Evolutionary conservation across 2,113 vertebrate genomes (phyloP), one percentile per base, ranked within the genome.

Genomic region (Haemorhous mexicanus): DNA sequence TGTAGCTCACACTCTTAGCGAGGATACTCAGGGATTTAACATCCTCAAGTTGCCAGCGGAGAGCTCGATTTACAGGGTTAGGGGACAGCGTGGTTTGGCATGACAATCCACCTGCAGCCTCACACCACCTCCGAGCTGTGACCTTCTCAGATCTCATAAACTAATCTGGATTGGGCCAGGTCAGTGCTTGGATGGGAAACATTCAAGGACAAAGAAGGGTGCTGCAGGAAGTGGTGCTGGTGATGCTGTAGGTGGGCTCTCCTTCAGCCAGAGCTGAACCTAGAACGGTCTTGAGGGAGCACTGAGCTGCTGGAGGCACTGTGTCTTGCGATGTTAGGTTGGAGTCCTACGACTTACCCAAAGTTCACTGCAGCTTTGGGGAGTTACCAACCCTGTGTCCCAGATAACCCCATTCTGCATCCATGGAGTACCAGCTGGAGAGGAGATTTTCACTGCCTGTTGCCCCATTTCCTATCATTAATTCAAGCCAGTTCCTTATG

Each of bases 131-230:
- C 95, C 41, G 37, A 95, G 93, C 95, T 93, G 90, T 89, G 95
- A 95, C 94, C 84, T 93, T 94, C 94, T 94, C 94, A 94, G 90
- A 95, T 94, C 76, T 96, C 87, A 94, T 96, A 97, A 95, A 18
- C 74, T 97, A 94, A 95, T 94, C 93, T 80, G 95, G 92, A 92
- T 92, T 96, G 93, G 93, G 94, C 95, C 96, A 96, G 93, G 96
- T 95, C 96, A 96, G 96, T 95, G 85, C 87, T 94, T 93, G 95
- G 89, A 95, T 95, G 94, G 93, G 93, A 96, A 90, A 75, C 80
- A 92, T 93, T 93, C 77, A 91, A 96, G 93, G 95, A 91, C 94
- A 92, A 97, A 15, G 13, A 93, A 94, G 93, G 88, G 87, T 95
- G 93, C 94, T 87, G 93, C 96, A 96, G 96, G 94, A 95, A 86